Evolutionary conservation across 2,113 vertebrate species (phyloP).

Genomic region (Ictalurus furcatus): DNA sequence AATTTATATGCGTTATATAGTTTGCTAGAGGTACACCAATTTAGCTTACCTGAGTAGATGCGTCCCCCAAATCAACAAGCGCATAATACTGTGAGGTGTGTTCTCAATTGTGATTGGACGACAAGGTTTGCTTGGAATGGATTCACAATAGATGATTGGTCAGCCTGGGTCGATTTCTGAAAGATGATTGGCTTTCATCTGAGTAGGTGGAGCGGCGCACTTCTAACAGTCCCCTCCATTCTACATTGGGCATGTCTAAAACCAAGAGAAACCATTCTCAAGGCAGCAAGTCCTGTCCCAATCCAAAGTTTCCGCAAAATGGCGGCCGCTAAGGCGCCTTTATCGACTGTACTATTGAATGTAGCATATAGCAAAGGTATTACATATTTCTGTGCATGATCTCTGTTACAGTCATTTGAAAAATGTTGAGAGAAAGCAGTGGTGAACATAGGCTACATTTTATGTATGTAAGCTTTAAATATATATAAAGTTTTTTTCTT

Average conservation of each 20-base stretch:
- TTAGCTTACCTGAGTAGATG: constrained; percentile 31
- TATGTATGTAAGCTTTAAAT: too few species aligned
- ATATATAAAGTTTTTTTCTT: too few species aligned
- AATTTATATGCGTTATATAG: neutral
- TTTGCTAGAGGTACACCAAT: neutral
- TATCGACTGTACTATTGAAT: neutral
- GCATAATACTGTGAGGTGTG: neutral
- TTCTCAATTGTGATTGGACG: constrained; percentile 12
- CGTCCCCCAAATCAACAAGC: constrained; percentile 28
- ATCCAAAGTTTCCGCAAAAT: constrained; percentile 6
- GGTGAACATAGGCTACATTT: neutral
- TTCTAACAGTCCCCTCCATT: constrained; percentile 7
- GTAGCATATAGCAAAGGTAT: neutral
- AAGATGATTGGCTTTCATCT: constrained; percentile 4
- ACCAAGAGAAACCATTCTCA: neutral
- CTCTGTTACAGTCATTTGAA: neutral
- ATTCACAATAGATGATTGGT: constrained; percentile 26
- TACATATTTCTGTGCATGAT: neutral
- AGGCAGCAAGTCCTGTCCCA: neutral
- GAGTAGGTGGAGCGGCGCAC: neutral
- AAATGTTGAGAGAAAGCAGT: neutral
- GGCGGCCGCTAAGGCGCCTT: neutral
- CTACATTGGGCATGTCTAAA: constrained; percentile 1
- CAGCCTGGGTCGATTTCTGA: neutral
- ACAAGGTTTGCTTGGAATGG: neutral